phyloP scores from a whole-genome alignment of 2,113 vertebrate genomes.

The Theropithecus gelada region DNA sequence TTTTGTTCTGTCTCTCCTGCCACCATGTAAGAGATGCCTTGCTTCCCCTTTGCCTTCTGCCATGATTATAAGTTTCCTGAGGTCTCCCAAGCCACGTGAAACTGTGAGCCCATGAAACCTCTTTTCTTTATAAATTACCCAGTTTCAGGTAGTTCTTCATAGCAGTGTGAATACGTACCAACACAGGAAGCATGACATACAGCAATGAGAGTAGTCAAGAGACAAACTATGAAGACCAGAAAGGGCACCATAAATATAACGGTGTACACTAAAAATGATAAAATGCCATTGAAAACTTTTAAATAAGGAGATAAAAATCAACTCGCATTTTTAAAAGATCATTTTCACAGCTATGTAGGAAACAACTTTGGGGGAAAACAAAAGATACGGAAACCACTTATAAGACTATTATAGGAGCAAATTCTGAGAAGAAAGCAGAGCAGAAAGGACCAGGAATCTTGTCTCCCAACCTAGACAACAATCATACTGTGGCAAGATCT shows the following conservation, averaged over 20 bases:
- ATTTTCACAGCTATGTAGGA: background rate
- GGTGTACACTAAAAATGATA: background rate
- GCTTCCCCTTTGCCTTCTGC: too few relatives aligned
- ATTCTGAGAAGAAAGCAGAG: background rate
- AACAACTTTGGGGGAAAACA: background rate
- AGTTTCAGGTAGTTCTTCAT: too few relatives aligned
- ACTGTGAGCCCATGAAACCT: too few relatives aligned
- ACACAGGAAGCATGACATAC: background rate
- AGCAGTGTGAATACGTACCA: too few relatives aligned
- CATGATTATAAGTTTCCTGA: too few relatives aligned
- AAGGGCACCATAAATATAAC: background rate
- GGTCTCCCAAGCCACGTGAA: too few relatives aligned
- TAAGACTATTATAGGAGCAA: background rate
- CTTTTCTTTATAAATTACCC: too few relatives aligned
- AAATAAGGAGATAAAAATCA: background rate
- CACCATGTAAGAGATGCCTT: too few relatives aligned
- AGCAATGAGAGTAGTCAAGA: background rate
- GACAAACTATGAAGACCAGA: background rate
- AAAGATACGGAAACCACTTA: background rate
- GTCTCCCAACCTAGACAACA: background rate
- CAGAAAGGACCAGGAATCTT: background rate
- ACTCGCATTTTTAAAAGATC: background rate
- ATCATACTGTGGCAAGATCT: background rate
- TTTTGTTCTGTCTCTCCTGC: too few relatives aligned
- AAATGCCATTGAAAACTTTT: background rate